These are phyloP conservation scores for Sandelia bainsii DNA, from an alignment of 2,797 vertebrate species.

Conservation along the genomic window DNA sequence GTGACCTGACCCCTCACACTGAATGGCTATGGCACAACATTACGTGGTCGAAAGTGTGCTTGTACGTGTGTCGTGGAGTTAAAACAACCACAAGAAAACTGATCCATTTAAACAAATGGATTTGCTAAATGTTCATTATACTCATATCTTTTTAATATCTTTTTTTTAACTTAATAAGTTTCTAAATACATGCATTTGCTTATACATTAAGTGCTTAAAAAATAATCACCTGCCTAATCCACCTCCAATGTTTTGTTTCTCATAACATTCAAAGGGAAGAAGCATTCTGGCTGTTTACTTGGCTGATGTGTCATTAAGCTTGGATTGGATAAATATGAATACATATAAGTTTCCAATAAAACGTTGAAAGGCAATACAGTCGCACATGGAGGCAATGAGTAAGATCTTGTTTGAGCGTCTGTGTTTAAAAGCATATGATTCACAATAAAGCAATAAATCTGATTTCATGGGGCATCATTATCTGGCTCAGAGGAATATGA, in stretches of 20 bases:
- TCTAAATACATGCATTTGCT: no score
- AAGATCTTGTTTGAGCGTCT: background rate
- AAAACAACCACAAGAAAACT: conserved; percentile 22
- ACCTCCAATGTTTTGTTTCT: conserved; percentile 5
- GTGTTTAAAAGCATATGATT: background rate
- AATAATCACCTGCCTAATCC: background rate
- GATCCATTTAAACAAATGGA: background rate
- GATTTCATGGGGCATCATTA: no score
- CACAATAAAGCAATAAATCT: no score
- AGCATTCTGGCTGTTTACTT: conserved; percentile 1
- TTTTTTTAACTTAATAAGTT: no score
- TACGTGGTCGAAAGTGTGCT: conserved; percentile 23
- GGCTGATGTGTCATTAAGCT: background rate
- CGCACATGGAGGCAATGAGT: background rate
- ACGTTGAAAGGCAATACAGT: conserved; percentile 3
- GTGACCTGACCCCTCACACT: conserved; percentile 39
- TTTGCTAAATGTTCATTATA: no score
- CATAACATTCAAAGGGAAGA: background rate
- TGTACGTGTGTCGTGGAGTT: conserved; percentile 8
- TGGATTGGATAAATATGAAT: no score
- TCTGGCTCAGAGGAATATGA: background rate
- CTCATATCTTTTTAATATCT: no score
- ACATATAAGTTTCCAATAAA: background rate
- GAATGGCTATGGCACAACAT: conserved; percentile 42
- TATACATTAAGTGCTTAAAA: background rate